Evolutionary conservation across 2,113 vertebrate genomes (phyloP).

Genomic region (Conger conger): DNA sequence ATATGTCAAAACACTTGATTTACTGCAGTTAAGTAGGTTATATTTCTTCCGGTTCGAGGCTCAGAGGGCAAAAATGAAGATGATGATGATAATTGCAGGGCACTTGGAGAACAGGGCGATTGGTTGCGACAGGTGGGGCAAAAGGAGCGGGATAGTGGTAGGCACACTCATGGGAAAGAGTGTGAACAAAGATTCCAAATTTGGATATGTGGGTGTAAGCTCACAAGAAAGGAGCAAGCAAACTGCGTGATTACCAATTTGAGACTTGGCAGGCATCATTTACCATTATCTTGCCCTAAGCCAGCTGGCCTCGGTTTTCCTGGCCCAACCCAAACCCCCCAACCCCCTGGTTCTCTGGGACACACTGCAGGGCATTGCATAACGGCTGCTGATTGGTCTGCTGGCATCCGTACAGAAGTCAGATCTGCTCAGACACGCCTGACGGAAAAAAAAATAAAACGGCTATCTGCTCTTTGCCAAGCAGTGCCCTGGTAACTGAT

Average conservation of each 20-base stretch:
- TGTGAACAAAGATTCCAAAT: neutral
- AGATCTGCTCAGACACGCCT: constrained; percentile 25
- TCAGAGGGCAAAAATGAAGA: neutral
- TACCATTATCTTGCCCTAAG: constrained; percentile 20
- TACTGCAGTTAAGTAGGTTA: neutral
- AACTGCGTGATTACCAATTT: constrained; percentile 48
- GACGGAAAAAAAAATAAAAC: constrained; percentile 23
- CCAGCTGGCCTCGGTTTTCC: constrained; percentile 28
- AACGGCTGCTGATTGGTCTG: constrained; percentile 48
- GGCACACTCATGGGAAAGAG: neutral
- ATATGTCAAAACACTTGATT: neutral
- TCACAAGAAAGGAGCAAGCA: constrained; percentile 26
- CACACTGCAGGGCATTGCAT: constrained; percentile 38
- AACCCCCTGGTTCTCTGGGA: constrained; percentile 15
- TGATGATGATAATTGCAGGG: neutral
- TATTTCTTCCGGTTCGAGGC: neutral
- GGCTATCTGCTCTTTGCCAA: neutral
- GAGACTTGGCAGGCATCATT: constrained; percentile 44
- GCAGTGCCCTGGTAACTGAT: neutral
- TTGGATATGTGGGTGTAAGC: neutral
- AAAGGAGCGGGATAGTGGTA: neutral
- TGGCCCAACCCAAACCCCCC: neutral
- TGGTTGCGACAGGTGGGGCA: neutral
- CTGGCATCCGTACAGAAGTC: constrained; percentile 6
- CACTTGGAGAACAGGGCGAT: constrained; percentile 20